Evolutionary conservation across 2,888 invertebrate species (phyloP), one percentile per base, ranked within the genome.

Genomic region (Ptycholaimellus sp.): DNA sequence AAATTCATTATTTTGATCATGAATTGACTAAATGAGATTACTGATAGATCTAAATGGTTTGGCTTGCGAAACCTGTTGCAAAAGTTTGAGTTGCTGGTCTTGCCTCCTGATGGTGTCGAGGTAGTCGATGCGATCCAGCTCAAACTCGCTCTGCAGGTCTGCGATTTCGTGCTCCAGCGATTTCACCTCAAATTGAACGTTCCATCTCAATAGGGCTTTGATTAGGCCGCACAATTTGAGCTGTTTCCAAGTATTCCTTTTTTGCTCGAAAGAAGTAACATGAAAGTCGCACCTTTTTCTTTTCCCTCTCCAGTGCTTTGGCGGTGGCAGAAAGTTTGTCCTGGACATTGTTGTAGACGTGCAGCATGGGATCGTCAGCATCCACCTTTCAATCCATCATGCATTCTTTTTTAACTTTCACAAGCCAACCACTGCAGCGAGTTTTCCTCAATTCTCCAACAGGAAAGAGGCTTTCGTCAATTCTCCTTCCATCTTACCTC

Each of bases 121-220:
- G 54, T 78, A 79, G 54, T 78, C 77, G n/a, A 73, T 70, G 2
- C 77, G 63, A 53, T 79, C 78, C 37, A 70, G 64, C 58, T 79
- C 75, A 58, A 79, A 79, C 60, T 79, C 79, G 9, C 73, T 68
- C 49, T 76, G 76, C 2, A 80, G 62, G 57, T 79, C 79, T 4
- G 65, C 61, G 18, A 78, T 71, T 58, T 79, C 78, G 39, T 70
- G 63, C 51, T 76, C 72, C 36, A 77, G 56, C 16, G 68, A 63
- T 48, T 70, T 69, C 18, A 72, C 68, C 70, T 71, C 49, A 16
- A 51, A 42, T 38, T 4, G 9, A 11, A 20, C 13, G 11, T 6
- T 9, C 16, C 7, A 18, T 16, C 14, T 21, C 14, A 13, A 37
- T 32, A 3, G n/a, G 13, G 13, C 11, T 17, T n/a, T 7, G 14